Evolutionary conservation across 2,113 vertebrate genomes (phyloP), one percentile per base, ranked within the genome.

Genomic region (Romanogobio albipinnatus): DNA sequence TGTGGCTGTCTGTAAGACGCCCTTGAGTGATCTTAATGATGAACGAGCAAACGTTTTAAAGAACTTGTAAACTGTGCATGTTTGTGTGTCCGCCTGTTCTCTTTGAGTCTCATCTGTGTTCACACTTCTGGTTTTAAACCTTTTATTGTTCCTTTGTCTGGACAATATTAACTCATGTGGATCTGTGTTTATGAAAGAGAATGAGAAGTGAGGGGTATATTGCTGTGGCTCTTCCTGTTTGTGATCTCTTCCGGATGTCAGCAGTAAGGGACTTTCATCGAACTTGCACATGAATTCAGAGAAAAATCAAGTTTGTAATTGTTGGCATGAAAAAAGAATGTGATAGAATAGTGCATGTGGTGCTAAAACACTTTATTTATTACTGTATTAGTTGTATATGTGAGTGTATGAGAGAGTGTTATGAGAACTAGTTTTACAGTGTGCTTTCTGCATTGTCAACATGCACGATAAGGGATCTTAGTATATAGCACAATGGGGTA

Each of bases 201-300:
- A 77, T 24, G n/a, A 77, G 75, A 85, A 89, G 84, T 58, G 59
- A 83, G 81, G 73, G 76, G 76, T 87, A 85, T 86, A 78, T 77
- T 85, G 76, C 85, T 81, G 61, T 87, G 90, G 89, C 93, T 91
- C 93, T 95, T 94, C 94, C 93, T 94, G 94, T 95, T 94, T 90
- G 92, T 90, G 87, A 1, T 88, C 88, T 93, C 89, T 79, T 91
- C 90, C 92, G 93, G 93, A 95, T 94, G 90, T 86, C 17, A 84
- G 47, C 68, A 56, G 43, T 11, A 33, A 85, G 88, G 91, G 90
- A 90, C 88, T 36, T 26, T 61, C 53, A 43, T 76, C 24, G 19
- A 81, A 29, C 7, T 9, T n/a, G n/a, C 10, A 36, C 17, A 64
- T 39, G 15, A 79, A 56, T 49, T 53, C 24, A 36, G 56, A 64